Base-by-base conservation (phyloP, 2,113 vertebrate genomes). In the Struthidea cinerea region DNA sequence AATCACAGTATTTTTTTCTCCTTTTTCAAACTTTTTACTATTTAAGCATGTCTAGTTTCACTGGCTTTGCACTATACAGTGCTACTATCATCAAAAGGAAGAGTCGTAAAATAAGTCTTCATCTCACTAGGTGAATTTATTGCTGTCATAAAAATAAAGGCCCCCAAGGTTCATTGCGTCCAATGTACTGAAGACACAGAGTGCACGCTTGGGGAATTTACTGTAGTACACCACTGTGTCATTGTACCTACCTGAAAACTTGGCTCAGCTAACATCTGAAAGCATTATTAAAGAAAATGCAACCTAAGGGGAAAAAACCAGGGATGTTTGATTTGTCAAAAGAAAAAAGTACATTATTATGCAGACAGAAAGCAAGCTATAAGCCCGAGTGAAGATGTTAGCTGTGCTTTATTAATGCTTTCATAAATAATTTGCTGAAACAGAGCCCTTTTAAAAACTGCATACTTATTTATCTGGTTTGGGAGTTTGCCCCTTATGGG, bases 41-140 rank as follows among this genome's bases (percentile, higher is more conserved):
- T 73, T 60, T 60, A 91, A 47, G 64, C 79, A 89, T 47, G 27
- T 63, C 81, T 75, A 80, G 59, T 81, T 96, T 84, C 69, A 77
- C 76, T 53, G 50, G 57, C 71, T 87, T 95, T 96, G 86, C 64
- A 78, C 90, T 87, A 78, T 52, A 78, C 60, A 87, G 63, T 79
- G 42, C 61, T 87, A 64, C 69, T 91, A 91, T 75, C 97, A 95
- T 94, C 96, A 95, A 93, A 94, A 50, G 41, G 73, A 96, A 87
- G 69, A 93, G 75, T 23, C 93, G 60, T 96, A 96, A 98, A 97
- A 90, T 94, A 96, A 94, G 78, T 91, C 89, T 82, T 97, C 92
- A 80, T 97, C 77, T 96, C 94, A 90, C 74, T 71, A 65, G 93
- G 75, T 96, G 89, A 97, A 98, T 97, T 97, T 98, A 98, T 97